phyloP scores from a whole-genome alignment of 2,113 vertebrate genomes.

The Cyanistes caeruleus region DNA sequence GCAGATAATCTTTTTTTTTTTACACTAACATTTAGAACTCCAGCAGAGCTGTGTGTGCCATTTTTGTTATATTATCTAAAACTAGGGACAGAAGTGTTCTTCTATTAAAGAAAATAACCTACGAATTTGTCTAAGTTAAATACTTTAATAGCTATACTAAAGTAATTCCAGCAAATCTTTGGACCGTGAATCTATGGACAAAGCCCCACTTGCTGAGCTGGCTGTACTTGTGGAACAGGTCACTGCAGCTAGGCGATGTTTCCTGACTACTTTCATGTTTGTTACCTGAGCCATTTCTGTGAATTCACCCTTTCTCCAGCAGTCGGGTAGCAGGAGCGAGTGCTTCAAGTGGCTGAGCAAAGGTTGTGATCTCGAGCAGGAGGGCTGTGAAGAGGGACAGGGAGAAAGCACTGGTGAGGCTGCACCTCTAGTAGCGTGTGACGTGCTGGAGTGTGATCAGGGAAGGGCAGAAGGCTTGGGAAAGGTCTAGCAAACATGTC shows the following conservation, averaged over 20 bases:
- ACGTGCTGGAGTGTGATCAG: background rate
- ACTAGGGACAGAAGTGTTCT: background rate
- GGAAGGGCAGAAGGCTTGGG: background rate
- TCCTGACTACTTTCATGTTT: background rate
- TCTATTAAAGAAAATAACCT: background rate
- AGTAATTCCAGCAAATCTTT: background rate
- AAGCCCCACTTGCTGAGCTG: background rate
- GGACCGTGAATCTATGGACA: background rate
- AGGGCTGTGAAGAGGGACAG: background rate
- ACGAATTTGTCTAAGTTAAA: background rate
- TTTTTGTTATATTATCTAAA: background rate
- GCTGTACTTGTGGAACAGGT: background rate
- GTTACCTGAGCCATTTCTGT: background rate
- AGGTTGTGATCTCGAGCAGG: background rate
- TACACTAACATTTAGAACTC: background rate
- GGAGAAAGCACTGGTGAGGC: background rate
- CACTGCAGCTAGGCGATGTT: background rate
- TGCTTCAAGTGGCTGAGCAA: background rate
- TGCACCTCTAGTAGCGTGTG: background rate
- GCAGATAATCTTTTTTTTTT: background rate
- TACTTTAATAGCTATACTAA: background rate
- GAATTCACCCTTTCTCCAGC: background rate
- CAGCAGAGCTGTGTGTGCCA: background rate
- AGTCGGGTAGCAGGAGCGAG: background rate
- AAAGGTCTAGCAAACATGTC: background rate